Percentiles rank a stretch among this genome's conserved stretches.
Conservation (phyloP, 37 sponge, comb jelly and placozoan species). For the Bolinopsis microptera region DNA sequence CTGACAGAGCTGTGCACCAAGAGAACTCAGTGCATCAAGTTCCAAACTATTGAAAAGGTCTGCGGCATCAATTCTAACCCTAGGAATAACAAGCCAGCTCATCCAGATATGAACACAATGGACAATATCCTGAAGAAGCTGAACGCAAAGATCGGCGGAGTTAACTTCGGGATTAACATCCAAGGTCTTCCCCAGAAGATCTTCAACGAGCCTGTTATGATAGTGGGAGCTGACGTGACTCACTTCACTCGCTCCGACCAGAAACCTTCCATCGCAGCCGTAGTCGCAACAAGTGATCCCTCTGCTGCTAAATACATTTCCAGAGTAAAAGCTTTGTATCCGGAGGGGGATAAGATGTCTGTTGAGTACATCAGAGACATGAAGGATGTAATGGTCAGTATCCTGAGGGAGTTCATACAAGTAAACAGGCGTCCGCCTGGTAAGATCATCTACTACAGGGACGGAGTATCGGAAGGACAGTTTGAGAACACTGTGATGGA, state of each 20-base stretch:
- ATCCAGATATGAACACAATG: not conserved
- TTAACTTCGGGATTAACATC: not conserved
- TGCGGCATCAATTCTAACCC: not conserved
- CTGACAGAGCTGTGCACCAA: not conserved
- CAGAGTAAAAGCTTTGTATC: not conserved
- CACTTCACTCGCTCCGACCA: not conserved
- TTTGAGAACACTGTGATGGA: slow-evolving; percentile 8
- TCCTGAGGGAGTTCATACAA: not conserved
- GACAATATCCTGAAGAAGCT: slow-evolving; percentile 39
- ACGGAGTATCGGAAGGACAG: slow-evolving; percentile 59
- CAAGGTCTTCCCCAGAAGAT: slow-evolving; percentile 3
- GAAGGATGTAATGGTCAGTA: not conserved
- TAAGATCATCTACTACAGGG: slow-evolving; percentile 49
- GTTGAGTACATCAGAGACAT: slow-evolving; percentile 20
- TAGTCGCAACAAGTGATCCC: not conserved
- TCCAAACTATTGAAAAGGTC: not conserved
- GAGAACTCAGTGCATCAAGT: slow-evolving; percentile 31
- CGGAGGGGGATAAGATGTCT: not conserved
- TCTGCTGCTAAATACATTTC: slow-evolving; percentile 22
- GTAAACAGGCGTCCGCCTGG: not conserved
- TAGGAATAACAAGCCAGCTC: not conserved
- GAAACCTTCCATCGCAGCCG: slow-evolving; percentile 60
- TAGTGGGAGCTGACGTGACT: slow-evolving; percentile 56
- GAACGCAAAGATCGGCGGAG: slow-evolving; percentile 11
- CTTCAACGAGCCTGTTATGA: not conserved